Conservation (phyloP, 1,140 invertebrate species). For the Zaprionus kolodkinae region DNA sequence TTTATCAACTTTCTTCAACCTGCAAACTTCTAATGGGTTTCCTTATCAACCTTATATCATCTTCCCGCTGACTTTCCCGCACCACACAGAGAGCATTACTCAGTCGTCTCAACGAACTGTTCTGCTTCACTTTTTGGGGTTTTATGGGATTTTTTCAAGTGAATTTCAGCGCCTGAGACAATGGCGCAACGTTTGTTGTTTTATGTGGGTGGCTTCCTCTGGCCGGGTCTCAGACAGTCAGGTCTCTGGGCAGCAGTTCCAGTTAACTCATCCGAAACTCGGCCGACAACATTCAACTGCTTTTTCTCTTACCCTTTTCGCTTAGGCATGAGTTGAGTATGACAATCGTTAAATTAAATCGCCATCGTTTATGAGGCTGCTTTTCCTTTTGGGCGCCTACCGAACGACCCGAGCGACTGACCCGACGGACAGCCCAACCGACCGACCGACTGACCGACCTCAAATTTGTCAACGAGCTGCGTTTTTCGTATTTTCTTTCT, state of each 20-base stretch:
- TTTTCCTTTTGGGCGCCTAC: slow-evolving; percentile 80
- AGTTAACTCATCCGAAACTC: slow-evolving; percentile 61
- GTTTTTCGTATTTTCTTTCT: slow-evolving; percentile 67
- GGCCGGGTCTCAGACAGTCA: not conserved
- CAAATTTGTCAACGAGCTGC: slow-evolving; percentile 77
- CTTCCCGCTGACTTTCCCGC: not conserved
- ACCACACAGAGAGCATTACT: slow-evolving; percentile 42
- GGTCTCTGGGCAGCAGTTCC: slow-evolving; percentile 54
- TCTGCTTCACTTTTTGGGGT: slow-evolving; percentile 29
- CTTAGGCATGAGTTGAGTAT: slow-evolving; percentile 47
- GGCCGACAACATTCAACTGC: slow-evolving; percentile 33
- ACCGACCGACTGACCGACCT: slow-evolving; percentile 29
- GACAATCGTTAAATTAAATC: slow-evolving; percentile 82
- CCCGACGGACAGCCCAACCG: not conserved
- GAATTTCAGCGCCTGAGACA: slow-evolving; percentile 75
- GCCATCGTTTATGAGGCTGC: slow-evolving; percentile 77
- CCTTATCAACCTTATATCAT: not conserved
- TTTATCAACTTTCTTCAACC: not conserved
- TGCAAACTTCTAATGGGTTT: not conserved
- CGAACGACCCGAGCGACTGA: slow-evolving; percentile 17
- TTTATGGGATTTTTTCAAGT: slow-evolving; percentile 74
- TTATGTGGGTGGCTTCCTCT: slow-evolving; percentile 77
- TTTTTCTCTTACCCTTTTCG: slow-evolving; percentile 27
- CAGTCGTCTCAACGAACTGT: slow-evolving; percentile 27
- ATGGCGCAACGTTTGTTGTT: slow-evolving; percentile 68